Evolutionary conservation across 2,113 vertebrate genomes (phyloP).

Genomic region (Andinoacara biseriatus): DNA sequence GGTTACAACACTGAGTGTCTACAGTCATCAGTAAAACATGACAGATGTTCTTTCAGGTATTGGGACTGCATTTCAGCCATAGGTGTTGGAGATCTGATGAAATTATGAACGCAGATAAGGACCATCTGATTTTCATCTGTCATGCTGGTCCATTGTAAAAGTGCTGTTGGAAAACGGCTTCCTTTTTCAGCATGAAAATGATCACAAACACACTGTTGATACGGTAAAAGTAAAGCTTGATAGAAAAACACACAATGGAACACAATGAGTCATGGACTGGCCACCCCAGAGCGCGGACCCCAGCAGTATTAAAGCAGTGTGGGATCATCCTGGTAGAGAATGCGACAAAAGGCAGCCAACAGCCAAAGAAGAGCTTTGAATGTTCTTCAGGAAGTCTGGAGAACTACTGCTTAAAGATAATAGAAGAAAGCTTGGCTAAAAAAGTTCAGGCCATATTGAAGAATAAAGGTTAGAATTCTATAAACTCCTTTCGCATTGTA

Average conservation of each 20-base stretch:
- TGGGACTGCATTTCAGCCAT: not conserved
- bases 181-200: not conserved
- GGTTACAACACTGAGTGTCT: not conserved
- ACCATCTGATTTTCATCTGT: not conserved
- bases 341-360: no score
- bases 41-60: accelerated
- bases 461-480: no score
- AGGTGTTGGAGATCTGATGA: not conserved
- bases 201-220: not conserved
- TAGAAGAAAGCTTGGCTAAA: no score
- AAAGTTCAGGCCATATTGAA: no score
- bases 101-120: not conserved
- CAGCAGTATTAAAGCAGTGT: no score
- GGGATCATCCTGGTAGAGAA: no score
- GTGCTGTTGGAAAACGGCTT: not conserved
- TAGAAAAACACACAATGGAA: not conserved
- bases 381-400: no score
- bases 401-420: no score
- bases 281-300: no score
- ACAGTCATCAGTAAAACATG: not conserved
- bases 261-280: not conserved
- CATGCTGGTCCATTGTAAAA: not conserved
- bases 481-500: no score
- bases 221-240: not conserved
- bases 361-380: no score